Conservation (phyloP, 2,113 vertebrate genomes). For the Cebidichthys violaceus region DNA sequence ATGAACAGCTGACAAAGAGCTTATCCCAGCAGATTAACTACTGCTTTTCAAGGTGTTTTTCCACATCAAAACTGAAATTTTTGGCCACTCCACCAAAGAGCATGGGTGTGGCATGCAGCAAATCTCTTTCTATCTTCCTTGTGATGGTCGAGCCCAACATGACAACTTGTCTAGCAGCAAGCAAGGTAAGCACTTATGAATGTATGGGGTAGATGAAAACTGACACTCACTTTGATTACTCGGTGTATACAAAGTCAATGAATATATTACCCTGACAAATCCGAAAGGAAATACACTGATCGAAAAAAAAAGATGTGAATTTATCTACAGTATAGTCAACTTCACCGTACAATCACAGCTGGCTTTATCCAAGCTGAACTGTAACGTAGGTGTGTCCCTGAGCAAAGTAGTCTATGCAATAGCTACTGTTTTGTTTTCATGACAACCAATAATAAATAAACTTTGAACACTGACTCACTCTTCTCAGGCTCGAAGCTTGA, state of each 20-base stretch:
- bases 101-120: slow-evolving; percentile 64
- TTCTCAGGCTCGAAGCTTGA: slow-evolving; percentile 24
- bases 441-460: slow-evolving; percentile 82
- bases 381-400: slow-evolving; percentile 62
- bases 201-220: slow-evolving; percentile 24
- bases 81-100: slow-evolving; percentile 58
- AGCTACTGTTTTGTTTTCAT: slow-evolving; percentile 79
- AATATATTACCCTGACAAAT: slow-evolving; percentile 25
- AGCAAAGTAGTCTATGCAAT: slow-evolving; percentile 56
- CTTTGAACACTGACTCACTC: slow-evolving; percentile 66
- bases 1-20: slow-evolving; percentile 73
- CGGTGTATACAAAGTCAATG: slow-evolving; percentile 13
- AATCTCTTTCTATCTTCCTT: slow-evolving; percentile 36
- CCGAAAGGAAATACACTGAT: slow-evolving; percentile 18
- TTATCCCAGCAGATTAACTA: slow-evolving; percentile 70
- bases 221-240: slow-evolving; percentile 40
- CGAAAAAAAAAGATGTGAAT: slow-evolving; percentile 29
- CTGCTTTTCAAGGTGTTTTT: slow-evolving; percentile 70
- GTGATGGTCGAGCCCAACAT: slow-evolving; percentile 40
- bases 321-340: slow-evolving; percentile 33
- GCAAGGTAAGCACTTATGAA: slow-evolving; percentile 45
- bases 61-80: slow-evolving; percentile 65
- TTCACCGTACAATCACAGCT: slow-evolving; percentile 41
- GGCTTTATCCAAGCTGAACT: slow-evolving; percentile 44
- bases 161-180: slow-evolving; percentile 54